Conservation (phyloP, 2,888 invertebrate genomes). For the Strigamia crassipes region DNA sequence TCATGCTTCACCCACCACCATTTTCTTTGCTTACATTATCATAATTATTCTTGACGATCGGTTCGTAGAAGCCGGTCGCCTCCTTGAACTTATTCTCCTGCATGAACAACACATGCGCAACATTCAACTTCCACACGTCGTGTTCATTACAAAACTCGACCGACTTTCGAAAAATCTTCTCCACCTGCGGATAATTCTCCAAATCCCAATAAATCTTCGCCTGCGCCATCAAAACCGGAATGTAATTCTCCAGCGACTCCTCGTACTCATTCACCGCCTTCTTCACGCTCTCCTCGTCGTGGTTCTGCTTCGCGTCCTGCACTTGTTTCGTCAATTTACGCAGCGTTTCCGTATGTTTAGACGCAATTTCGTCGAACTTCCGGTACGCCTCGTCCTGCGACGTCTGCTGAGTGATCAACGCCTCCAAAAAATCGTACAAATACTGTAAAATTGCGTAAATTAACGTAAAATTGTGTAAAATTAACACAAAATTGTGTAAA, state of each 20-base stretch:
- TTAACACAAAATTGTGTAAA: no score
- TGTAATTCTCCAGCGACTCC: constrained; percentile 85
- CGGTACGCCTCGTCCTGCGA: constrained; percentile 94
- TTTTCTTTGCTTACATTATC: constrained; percentile 66
- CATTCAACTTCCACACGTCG: constrained; percentile 95
- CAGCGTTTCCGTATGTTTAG: constrained; percentile 84
- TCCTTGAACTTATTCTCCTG: constrained; percentile 98
- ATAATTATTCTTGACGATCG: constrained; percentile 92
- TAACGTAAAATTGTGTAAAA: background rate
- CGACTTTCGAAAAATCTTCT: constrained; percentile 94
- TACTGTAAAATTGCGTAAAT: constrained; percentile 70
- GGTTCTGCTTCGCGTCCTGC: constrained; percentile 85
- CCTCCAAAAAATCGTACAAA: constrained; percentile 93
- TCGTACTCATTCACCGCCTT: constrained; percentile 90
- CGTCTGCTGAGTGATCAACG: constrained; percentile 94
- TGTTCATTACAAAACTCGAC: constrained; percentile 98
- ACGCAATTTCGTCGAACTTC: constrained; percentile 92
- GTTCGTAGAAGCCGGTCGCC: constrained; percentile 96
- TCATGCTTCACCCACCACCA: no score
- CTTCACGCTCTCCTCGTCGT: constrained; percentile 86
- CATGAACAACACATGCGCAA: constrained; percentile 99
- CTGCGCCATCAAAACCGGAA: constrained; percentile 98
- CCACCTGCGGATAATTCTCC: constrained; percentile 93
- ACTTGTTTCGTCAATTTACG: constrained; percentile 91
- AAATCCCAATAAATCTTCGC: constrained; percentile 98